phyloP scores from a whole-genome alignment of 2,797 vertebrate genomes.

The Lemur catta region DNA sequence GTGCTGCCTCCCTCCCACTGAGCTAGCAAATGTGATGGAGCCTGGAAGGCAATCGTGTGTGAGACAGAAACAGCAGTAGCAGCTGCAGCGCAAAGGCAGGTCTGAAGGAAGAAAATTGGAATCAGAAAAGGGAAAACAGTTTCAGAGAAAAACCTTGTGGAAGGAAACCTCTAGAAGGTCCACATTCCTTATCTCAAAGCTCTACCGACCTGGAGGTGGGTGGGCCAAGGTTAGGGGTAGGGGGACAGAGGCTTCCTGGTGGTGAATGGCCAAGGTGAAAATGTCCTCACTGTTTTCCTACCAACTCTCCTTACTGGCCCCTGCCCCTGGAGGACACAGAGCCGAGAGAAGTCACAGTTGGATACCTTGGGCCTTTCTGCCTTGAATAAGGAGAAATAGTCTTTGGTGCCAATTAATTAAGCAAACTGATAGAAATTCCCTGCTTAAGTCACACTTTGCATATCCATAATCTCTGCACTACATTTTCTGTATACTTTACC shows the following conservation, averaged over 20 bases:
- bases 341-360: conserved; percentile 29
- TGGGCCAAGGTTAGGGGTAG: neutral
- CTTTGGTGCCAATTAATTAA: conserved; percentile 85
- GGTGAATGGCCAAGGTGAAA: neutral
- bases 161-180: neutral
- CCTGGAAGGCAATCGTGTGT: neutral
- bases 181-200: neutral
- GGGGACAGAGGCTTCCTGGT: neutral
- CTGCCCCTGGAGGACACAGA: neutral
- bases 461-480: conserved; percentile 86
- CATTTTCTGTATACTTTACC: conserved; percentile 87
- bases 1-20: neutral
- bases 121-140: neutral
- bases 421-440: conserved; percentile 85
- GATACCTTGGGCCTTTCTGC: conserved; percentile 67
- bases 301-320: neutral
- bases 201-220: neutral
- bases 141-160: neutral
- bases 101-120: neutral
- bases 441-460: conserved; percentile 82
- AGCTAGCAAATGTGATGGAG: neutral
- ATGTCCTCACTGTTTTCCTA: neutral
- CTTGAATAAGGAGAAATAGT: conserved; percentile 69
- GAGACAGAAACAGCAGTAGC: neutral
- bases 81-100: neutral